A percentile compares a stretch with the other conserved stretches of the same genome.
phyloP scores from a whole-genome alignment of 2,888 invertebrate species.

The Allophyes oxyacanthae region DNA sequence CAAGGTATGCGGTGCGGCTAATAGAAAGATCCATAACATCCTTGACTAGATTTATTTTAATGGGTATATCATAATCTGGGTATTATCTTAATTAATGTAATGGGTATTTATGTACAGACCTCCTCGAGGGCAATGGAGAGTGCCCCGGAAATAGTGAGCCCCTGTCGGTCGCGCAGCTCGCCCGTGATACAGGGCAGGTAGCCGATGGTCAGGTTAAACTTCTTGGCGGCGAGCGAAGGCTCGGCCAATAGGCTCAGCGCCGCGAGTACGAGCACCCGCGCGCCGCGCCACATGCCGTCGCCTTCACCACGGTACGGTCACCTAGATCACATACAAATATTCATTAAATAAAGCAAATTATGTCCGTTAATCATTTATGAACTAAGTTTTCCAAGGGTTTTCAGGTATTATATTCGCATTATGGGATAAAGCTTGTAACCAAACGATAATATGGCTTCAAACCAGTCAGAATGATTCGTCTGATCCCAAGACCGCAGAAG shows the following conservation, averaged over 20 bases:
- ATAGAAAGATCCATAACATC: constrained; percentile 52
- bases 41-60: constrained; percentile 50
- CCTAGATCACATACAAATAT: constrained; percentile 58
- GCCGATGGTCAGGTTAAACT: constrained; percentile 92
- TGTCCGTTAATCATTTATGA: not conserved
- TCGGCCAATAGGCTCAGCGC: constrained; percentile 89
- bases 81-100: constrained; percentile 39
- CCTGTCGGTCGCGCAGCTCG: constrained; percentile 93
- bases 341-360: not conserved
- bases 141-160: constrained; percentile 96
- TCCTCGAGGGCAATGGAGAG: constrained; percentile 96
- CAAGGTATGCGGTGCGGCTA: constrained; percentile 46
- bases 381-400: too few species aligned
- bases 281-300: constrained; percentile 91
- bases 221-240: constrained; percentile 85
- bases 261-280: constrained; percentile 91
- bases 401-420: too few species aligned
- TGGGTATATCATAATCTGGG: constrained; percentile 24
- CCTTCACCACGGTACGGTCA: constrained; percentile 81
- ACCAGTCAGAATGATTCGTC: too few species aligned
- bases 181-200: constrained; percentile 96
- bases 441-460: too few species aligned
- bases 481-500: too few species aligned
- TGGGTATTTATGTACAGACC: constrained; percentile 80
- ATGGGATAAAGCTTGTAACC: too few species aligned